These are phyloP conservation scores for Fulmarus glacialis DNA, from an alignment of 2,113 vertebrate species.

Conservation along the genomic window DNA sequence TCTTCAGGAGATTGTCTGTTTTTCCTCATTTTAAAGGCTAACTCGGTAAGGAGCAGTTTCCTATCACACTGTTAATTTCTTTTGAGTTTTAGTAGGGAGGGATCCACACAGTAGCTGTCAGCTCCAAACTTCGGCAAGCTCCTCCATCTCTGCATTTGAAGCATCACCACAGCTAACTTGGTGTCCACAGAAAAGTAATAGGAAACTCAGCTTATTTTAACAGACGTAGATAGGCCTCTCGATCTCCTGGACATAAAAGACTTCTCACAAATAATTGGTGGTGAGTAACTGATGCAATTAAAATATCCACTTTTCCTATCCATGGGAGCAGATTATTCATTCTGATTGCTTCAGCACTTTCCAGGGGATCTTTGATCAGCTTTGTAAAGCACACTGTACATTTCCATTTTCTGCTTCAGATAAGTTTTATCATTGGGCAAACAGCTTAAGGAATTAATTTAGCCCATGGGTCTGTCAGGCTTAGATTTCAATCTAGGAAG, in stretches of 20 bases:
- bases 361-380: neutral
- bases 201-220: neutral
- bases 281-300: slow-evolving; percentile 34
- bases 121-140: neutral
- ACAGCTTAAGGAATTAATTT: slow-evolving; percentile 25
- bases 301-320: neutral
- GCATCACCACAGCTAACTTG: neutral
- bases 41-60: neutral
- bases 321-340: neutral
- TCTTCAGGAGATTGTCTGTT: neutral
- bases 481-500: neutral
- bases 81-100: neutral
- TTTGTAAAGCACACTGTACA: neutral
- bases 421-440: neutral
- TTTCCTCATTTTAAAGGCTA: neutral
- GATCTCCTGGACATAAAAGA: neutral
- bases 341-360: slow-evolving; percentile 24
- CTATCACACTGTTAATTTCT: neutral
- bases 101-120: neutral
- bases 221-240: neutral
- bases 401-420: slow-evolving; percentile 34
- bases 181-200: neutral
- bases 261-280: neutral
- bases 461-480: neutral
- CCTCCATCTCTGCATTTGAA: neutral